phyloP scores from a whole-genome alignment of 2,113 vertebrate genomes.

The Oenanthe oenanthe region DNA sequence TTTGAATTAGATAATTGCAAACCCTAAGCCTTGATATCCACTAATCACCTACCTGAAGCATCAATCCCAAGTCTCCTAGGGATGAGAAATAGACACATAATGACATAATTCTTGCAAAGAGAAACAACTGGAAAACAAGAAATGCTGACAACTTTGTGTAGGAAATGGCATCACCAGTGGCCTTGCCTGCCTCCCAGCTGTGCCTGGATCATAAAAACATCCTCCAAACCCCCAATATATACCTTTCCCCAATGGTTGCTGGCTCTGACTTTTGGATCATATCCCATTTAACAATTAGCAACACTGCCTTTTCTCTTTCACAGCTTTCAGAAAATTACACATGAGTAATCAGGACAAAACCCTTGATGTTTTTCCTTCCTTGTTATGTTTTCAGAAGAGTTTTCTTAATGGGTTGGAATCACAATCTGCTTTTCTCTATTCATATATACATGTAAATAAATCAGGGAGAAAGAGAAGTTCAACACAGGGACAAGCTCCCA shows the following conservation, averaged over 20 bases:
- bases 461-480: background rate
- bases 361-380: background rate
- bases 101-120: background rate
- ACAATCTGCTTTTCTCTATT: background rate
- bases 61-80: background rate
- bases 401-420: background rate
- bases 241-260: background rate
- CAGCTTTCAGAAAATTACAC: background rate
- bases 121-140: background rate
- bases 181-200: background rate
- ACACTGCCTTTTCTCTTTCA: background rate
- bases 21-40: background rate
- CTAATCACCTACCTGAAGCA: background rate
- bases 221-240: background rate
- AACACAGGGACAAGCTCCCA: background rate
- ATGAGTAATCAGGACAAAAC: background rate
- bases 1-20: slow-evolving; percentile 7
- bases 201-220: background rate
- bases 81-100: background rate
- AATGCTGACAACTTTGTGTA: background rate
- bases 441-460: background rate
- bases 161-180: background rate
- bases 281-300: background rate
- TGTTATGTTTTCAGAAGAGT: background rate
- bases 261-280: background rate